These are phyloP conservation scores for Pandion haliaetus DNA, from an alignment of 2,113 vertebrate species.

Conservation along the genomic window DNA sequence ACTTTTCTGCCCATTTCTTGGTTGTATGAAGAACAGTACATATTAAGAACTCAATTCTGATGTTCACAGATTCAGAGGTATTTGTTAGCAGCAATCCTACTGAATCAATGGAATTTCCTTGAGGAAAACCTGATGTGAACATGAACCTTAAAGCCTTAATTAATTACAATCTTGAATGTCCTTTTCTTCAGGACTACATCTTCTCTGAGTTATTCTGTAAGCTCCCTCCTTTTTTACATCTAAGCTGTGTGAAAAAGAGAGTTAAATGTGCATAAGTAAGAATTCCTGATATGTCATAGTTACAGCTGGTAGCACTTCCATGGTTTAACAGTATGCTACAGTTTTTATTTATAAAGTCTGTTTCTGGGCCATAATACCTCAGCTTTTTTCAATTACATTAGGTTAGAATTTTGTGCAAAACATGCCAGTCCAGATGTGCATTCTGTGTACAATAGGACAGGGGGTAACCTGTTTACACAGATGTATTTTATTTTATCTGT, in stretches of 20 bases:
- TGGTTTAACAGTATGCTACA: not conserved
- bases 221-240: not conserved
- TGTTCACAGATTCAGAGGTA: not conserved
- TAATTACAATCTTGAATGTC: not conserved
- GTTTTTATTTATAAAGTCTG: constrained; percentile 14
- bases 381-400: constrained; percentile 24
- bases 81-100: not conserved
- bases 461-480: not conserved
- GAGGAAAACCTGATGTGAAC: not conserved
- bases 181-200: not conserved
- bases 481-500: constrained; percentile 1
- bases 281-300: constrained; percentile 5
- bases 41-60: not conserved
- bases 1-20: not conserved
- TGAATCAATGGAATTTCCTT: not conserved
- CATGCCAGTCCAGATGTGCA: constrained; percentile 19
- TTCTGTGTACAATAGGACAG: not conserved
- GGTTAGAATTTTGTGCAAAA: constrained; percentile 16
- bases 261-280: not conserved
- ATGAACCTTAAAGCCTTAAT: not conserved
- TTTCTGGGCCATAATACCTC: not conserved
- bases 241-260: not conserved
- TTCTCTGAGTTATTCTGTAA: not conserved
- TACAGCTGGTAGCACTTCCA: constrained; percentile 33
- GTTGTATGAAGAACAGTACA: not conserved